phyloP scores from a whole-genome alignment of 2,888 invertebrate genomes.

The Epiblema foenella region DNA sequence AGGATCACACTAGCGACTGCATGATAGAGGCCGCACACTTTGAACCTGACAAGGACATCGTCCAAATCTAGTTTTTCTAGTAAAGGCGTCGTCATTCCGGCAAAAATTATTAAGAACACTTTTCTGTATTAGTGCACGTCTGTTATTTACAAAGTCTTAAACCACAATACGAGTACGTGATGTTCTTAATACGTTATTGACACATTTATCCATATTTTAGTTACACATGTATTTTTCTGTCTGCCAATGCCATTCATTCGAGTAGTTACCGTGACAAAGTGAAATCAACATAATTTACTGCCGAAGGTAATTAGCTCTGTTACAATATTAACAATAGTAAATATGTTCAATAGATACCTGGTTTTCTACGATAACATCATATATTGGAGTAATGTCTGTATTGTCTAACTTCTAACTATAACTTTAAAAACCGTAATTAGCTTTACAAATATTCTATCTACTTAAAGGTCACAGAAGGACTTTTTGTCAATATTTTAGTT shows the following conservation, averaged over 20 bases:
- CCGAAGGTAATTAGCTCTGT: background rate
- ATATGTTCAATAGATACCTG: background rate
- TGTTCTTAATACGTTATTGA: slow-evolving; percentile 1
- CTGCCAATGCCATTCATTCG: background rate
- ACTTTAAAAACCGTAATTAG: background rate
- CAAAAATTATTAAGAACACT: background rate
- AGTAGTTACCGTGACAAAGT: background rate
- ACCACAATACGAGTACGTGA: slow-evolving; percentile 7
- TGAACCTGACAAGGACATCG: slow-evolving; percentile 40
- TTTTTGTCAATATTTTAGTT: background rate
- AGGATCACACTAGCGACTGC: slow-evolving; percentile 9
- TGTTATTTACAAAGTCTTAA: background rate
- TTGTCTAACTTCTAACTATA: background rate
- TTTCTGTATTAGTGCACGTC: background rate
- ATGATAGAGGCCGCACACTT: slow-evolving; percentile 38
- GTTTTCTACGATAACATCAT: background rate
- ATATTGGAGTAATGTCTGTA: background rate
- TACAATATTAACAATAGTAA: background rate
- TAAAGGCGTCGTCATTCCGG: slow-evolving; percentile 14
- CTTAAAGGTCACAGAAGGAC: background rate
- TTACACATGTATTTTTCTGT: background rate
- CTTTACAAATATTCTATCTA: background rate
- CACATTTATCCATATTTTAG: background rate
- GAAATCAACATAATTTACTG: background rate
- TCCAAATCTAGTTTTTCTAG: slow-evolving; percentile 33